Evolutionary conservation across 1,140 invertebrate species (phyloP).

Genomic region (Acromyrmex echinatior): DNA sequence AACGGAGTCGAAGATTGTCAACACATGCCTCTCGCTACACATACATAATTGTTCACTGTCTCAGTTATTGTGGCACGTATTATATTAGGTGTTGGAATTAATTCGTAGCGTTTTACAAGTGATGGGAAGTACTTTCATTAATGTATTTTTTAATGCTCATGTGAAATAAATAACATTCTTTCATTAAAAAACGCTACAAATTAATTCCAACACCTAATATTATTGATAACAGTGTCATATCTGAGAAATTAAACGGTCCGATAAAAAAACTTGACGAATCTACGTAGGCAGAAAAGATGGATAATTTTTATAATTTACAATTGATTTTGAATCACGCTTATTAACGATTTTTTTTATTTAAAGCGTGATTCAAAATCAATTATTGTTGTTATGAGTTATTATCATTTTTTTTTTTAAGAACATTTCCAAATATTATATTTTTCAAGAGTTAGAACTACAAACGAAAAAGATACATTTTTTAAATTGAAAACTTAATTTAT

Average conservation of each 20-base stretch:
- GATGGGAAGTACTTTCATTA: too few relatives aligned
- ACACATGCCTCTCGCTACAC: not conserved
- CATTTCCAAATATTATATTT: not conserved
- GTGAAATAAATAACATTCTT: too few relatives aligned
- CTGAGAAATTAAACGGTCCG: not conserved
- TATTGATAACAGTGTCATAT: slow-evolving; percentile 23
- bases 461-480: not conserved
- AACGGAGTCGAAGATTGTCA: not conserved
- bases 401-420: not conserved
- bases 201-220: too few relatives aligned
- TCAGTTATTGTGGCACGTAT: not conserved
- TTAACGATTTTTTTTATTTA: not conserved
- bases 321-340: not conserved
- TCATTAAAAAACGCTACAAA: too few relatives aligned
- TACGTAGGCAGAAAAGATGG: not conserved
- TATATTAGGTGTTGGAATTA: too few relatives aligned
- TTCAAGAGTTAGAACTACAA: not conserved
- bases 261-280: not conserved
- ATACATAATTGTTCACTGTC: not conserved
- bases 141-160: too few relatives aligned
- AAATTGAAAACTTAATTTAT: not conserved
- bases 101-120: too few relatives aligned
- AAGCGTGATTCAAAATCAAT: not conserved
- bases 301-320: slow-evolving; percentile 12
- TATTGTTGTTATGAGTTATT: too few relatives aligned